phyloP scores from a whole-genome alignment of 2,113 vertebrate genomes.

The Antigone vipio region DNA sequence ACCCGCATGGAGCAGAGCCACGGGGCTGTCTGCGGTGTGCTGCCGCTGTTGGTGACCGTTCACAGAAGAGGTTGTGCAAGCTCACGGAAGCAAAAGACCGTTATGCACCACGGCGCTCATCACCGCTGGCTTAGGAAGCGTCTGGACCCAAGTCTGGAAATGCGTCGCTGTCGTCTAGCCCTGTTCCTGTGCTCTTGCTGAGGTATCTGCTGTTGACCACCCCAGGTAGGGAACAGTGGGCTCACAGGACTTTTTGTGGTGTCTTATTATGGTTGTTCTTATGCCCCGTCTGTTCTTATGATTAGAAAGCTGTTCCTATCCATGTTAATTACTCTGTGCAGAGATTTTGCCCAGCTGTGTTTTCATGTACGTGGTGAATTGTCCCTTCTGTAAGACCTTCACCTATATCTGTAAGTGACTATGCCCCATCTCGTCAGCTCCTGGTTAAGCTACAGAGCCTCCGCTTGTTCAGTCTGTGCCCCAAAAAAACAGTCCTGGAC shows the following conservation, averaged over 20 bases:
- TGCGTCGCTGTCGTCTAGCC: accelerated
- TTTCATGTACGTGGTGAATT: background rate
- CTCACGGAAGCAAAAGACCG: background rate
- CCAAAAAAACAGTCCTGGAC: background rate
- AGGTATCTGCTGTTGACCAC: background rate
- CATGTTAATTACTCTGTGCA: accelerated
- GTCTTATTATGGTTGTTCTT: background rate
- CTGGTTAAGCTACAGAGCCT: background rate
- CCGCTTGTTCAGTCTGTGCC: background rate
- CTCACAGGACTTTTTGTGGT: background rate
- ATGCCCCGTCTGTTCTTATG: background rate
- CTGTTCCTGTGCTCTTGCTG: background rate
- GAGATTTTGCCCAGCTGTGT: background rate
- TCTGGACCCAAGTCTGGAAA: background rate
- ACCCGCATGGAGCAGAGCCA: accelerated
- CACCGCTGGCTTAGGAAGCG: background rate
- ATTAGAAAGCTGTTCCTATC: background rate
- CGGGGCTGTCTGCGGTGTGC: background rate
- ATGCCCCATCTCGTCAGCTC: background rate
- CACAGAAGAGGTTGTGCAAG: accelerated
- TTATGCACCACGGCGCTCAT: accelerated
- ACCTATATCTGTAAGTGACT: background rate
- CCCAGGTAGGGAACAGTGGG: accelerated
- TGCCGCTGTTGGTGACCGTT: background rate
- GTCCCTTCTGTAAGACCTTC: background rate